phyloP scores from a whole-genome alignment of 1,140 invertebrate genomes.

The Andrena cerasifolii region DNA sequence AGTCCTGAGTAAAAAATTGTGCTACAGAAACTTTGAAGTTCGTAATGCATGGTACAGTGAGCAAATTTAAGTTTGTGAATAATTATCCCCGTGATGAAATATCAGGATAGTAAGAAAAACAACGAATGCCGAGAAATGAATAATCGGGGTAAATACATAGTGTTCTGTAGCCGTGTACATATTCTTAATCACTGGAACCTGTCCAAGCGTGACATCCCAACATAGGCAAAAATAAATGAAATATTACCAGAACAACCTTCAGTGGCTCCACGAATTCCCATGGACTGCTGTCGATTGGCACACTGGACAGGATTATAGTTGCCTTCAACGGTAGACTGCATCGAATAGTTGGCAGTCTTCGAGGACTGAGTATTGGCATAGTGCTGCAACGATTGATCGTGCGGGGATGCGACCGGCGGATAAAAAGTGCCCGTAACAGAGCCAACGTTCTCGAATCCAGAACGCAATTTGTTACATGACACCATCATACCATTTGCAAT shows the following conservation, averaged over 20 bases:
- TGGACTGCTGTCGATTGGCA: conserved; percentile 73
- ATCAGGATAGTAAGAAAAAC: no score
- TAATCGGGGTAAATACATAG: no score
- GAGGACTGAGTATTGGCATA: conserved; percentile 74
- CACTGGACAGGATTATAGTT: conserved; percentile 78
- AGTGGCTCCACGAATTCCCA: conserved; percentile 70
- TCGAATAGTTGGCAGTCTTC: conserved; percentile 75
- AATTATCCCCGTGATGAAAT: no score
- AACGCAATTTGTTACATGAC: conserved; percentile 89
- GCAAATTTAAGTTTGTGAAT: no score
- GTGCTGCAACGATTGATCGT: conserved; percentile 85
- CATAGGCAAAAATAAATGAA: neutral
- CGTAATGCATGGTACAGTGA: no score
- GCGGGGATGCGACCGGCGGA: conserved; percentile 90
- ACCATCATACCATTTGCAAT: conserved; percentile 94
- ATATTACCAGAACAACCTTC: conserved; percentile 76
- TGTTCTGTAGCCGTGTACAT: no score
- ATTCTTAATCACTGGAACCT: neutral
- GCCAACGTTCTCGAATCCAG: conserved; percentile 89
- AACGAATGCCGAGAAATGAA: no score
- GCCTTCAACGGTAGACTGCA: conserved; percentile 74
- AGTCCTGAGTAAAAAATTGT: no score
- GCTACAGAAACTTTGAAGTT: no score
- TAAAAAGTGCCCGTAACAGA: conserved; percentile 93
- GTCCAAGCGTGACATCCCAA: neutral